Percentiles rank a stretch among this genome's conserved stretches.
Conservation (phyloP, 2,113 vertebrate genomes). For the Collichthys lucidus region DNA sequence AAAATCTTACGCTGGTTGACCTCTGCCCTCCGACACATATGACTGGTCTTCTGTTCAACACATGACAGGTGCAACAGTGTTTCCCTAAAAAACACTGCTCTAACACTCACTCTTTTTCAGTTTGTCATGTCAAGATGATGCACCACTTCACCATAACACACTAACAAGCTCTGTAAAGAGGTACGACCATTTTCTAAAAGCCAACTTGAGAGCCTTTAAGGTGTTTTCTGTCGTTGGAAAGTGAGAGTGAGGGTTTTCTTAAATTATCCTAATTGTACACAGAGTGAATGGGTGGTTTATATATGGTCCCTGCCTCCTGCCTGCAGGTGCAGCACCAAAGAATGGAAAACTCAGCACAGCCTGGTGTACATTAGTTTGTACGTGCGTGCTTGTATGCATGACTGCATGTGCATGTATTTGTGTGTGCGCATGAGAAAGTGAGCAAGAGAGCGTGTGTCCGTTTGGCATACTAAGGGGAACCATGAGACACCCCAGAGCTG, state of each 20-base stretch:
- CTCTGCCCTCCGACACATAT: constrained; percentile 36
- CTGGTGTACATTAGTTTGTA: constrained; percentile 32
- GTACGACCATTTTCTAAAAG: background rate
- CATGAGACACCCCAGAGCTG: constrained; percentile 50
- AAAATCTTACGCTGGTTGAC: constrained; percentile 33
- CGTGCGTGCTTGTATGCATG: constrained; percentile 11
- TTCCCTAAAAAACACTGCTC: background rate
- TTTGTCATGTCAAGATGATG: background rate
- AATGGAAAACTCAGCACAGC: constrained; percentile 36
- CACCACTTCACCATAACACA: background rate
- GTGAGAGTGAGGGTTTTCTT: constrained; percentile 24
- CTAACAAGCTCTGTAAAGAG: background rate
- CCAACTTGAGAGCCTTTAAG: constrained; percentile 15
- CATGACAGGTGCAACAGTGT: constrained; percentile 37
- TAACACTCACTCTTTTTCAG: constrained; percentile 7
- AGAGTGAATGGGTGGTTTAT: constrained; percentile 35
- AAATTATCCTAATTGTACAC: constrained; percentile 32
- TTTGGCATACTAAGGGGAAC: constrained; percentile 29
- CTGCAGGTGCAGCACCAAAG: constrained; percentile 50
- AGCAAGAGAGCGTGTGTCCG: constrained; percentile 12
- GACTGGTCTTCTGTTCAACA: constrained; percentile 38
- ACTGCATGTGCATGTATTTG: background rate
- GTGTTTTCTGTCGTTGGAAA: constrained; percentile 29
- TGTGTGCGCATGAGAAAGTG: background rate
- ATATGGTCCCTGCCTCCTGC: constrained; percentile 24